Base-by-base conservation (phyloP, 2,888 invertebrate genomes). In the Epinotia ramella region DNA sequence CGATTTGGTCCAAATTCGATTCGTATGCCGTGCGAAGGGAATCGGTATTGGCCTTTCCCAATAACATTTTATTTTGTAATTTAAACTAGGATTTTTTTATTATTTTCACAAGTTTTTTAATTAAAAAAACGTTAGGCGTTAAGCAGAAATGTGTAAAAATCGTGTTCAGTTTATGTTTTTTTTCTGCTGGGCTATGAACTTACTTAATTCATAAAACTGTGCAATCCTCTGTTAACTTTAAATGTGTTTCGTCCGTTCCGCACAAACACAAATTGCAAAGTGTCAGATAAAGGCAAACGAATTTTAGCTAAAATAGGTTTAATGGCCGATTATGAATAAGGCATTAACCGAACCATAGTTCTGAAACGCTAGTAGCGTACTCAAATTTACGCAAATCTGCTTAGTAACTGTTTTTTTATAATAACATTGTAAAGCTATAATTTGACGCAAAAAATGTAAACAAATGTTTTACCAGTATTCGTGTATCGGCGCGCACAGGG, bases 31-130 rank as follows among this genome's bases (percentile, higher is more conserved):
- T 53, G 65, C 5, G 53, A 66, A 18, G 3, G 70, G 70, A 70
- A 60, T 70, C 18, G 28, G 70, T 65, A 75, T 62, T 20, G 40
- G 28, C 28, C 5, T 46, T 75, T 71, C 65, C 66, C 80, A 83
- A 87, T 86, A 83, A 85, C 84, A 85, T 88, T 87, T 86, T 84
- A 84, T 46, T 74, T 77, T 66, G 46, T 62, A 73, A 60, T 65
- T 73, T 62, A 46, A 78, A 79, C 75, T 76, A 62, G 64, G 72
- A 77, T 73, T 76, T 40, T n/a, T 56, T 13, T n/a, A 24, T 57
- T 71, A n/a, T 63, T 73, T 72, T 46, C n/a, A n/a, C 6, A 53
- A 9, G 40, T 0, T 40, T 2, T 40, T 9, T 40, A 28, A 28
- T 40, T 9, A 40, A 40, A 40, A 40, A 2, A 40, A 9, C 40